A percentile compares a stretch with the other conserved stretches of the same genome.
Evolutionary conservation across 2,113 vertebrate genomes (phyloP).

Genomic region (Zingel zingel): DNA sequence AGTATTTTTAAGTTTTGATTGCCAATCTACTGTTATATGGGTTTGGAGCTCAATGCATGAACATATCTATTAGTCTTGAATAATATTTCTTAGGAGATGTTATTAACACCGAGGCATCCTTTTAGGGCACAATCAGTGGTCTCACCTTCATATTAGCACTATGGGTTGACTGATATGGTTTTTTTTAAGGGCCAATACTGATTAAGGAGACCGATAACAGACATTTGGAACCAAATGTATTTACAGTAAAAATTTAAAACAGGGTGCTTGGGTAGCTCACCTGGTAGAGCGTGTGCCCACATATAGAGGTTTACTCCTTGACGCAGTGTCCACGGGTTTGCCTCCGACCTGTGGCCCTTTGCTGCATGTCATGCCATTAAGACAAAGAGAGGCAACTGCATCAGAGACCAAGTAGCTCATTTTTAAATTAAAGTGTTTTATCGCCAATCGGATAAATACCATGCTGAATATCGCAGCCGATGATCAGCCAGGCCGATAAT

Average conservation of each 20-base stretch:
- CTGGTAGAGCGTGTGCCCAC: too few relatives aligned
- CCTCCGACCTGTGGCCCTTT: too few relatives aligned
- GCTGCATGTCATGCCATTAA: not conserved
- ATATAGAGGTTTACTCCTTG: too few relatives aligned
- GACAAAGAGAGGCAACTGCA: not conserved
- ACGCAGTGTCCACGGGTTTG: too few relatives aligned
- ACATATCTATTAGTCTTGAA: slow-evolving; percentile 55
- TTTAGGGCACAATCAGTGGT: slow-evolving; percentile 4
- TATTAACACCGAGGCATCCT: slow-evolving; percentile 39
- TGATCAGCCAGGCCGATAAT: not conserved
- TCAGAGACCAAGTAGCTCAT: not conserved
- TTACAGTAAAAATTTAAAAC: not conserved
- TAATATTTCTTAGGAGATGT: slow-evolving; percentile 54
- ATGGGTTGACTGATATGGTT: not conserved
- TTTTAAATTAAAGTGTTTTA: not conserved
- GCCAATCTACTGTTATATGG: slow-evolving; percentile 36
- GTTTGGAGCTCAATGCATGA: slow-evolving; percentile 37
- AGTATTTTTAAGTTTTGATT: slow-evolving; percentile 48
- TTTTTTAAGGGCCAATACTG: not conserved
- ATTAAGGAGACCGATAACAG: not conserved
- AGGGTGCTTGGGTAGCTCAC: too few relatives aligned
- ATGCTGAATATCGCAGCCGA: not conserved
- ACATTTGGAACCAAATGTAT: not conserved
- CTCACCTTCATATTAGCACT: slow-evolving; percentile 51
- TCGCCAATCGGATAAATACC: not conserved